Base-by-base conservation (phyloP, 1,140 invertebrate species). In the Atta cephalotes region DNA sequence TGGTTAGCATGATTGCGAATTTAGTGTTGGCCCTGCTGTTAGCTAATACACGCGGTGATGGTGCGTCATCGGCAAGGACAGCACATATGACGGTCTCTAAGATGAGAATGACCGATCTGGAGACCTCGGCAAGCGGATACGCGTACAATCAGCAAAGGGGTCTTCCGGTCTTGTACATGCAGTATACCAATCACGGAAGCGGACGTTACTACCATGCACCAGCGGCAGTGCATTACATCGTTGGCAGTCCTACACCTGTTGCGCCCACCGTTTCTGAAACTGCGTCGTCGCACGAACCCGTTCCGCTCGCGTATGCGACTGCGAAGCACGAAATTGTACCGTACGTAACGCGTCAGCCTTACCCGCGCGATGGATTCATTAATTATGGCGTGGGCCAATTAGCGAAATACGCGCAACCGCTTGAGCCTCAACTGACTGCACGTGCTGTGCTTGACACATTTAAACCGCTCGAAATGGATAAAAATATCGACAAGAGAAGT, bases 161-260 rank as follows among this genome's bases (percentile, higher is more conserved):
- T 39, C 66, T 88, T 74, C 95, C 94, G 28, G 92, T 92, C 3
- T 93, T 92, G 12, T 95, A 92, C 86, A 89, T 94, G 62, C 93
- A 88, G 18, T 95, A 95, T 87, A 94, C 92, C 80, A 94, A 93
- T 90, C 93, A 95, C 85, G 93, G 92, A 70, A 91, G 76, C 25
- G 88, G 89, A 74, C 60, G 87, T 12, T 90, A 91, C 85, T 91
- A 92, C 84, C 87, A 89, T 81, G 78, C 89, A 66, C 92, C 93
- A 51, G 87, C 90, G 74, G 78, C 89, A 28, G 89, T 92, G 74
- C 90, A 92, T 66, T 93, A 93, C 81, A 88, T 92, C 49, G 76
- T 88, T 16, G 74, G 77, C n/a, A 71, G 77, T 72, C 74, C 71
- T 65, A 78, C 88, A 92, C 91, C 93, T 92, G 91, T 94, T 92